Conservation (phyloP, 2,797 vertebrate species). For the Microctenopoma steveboyesi region DNA sequence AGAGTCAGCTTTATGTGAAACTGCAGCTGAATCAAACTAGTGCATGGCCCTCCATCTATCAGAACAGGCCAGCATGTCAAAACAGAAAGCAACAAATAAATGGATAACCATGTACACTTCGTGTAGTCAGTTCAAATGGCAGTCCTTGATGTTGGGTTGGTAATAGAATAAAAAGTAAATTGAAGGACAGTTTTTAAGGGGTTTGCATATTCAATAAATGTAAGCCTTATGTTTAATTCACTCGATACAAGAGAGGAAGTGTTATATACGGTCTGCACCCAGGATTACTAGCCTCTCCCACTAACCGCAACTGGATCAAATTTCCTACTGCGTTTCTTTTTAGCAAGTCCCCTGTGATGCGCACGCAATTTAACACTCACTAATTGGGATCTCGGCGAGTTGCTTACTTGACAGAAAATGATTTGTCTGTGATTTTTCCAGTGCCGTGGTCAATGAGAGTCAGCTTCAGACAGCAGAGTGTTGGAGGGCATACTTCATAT, state of each 20-base stretch:
- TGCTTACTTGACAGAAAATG: constrained; percentile 93
- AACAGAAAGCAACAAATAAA: background rate
- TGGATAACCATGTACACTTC: background rate
- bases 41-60: background rate
- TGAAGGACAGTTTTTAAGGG: too few species aligned
- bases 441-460: constrained; percentile 93
- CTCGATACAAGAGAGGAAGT: too few species aligned
- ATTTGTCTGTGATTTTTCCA: constrained; percentile 90
- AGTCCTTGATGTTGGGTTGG: background rate
- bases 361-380: too few species aligned
- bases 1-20: background rate
- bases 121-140: background rate
- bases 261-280: too few species aligned
- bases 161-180: background rate
- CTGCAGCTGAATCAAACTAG: background rate
- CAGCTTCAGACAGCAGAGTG: constrained; percentile 95
- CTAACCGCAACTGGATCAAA: too few species aligned
- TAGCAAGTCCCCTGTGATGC: too few species aligned
- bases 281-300: too few species aligned
- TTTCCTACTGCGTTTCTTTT: too few species aligned
- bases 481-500: constrained; percentile 95
- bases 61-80: background rate
- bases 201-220: too few species aligned
- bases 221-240: too few species aligned
- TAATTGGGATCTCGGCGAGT: background rate